Evolutionary conservation across 2,113 vertebrate species (phyloP), one percentile per base, ranked within the genome.

Genomic region (Oriolus oriolus): DNA sequence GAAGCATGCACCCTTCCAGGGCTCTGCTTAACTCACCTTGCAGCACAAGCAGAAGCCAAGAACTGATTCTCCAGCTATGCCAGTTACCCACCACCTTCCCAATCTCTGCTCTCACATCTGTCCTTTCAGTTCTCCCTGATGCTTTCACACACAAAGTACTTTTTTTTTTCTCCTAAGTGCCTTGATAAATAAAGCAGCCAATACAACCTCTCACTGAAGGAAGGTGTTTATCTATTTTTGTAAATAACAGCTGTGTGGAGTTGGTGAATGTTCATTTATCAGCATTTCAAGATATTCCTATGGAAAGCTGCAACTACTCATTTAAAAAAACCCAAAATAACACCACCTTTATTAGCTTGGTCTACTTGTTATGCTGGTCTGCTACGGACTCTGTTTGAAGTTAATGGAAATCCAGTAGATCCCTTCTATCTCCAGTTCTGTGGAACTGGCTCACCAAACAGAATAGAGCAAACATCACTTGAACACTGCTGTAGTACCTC

Each of bases 161-260:
- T 85, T 87, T 89, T 87, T 71, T 87, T 82, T 7, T n/a, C 69
- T 85, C 26, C 2, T 33, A 45, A 93, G 26, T 69, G 54, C 12
- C 53, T 76, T 73, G 41, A 93, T 70, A 96, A 85, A 95, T 89
- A 91, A 93, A 91, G 66, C 61, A 87, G 75, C 44, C 89, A 85
- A 91, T 74, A 28, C 42, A 91, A 16, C 31, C 59, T 93, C 54
- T 49, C 54, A 66, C 4, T 59, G 82, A 93, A 91, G 70, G 60
- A 94, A 91, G 37, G 82, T 93, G 66, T 91, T 95, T 87, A 73
- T 65, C 57, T 87, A 45, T n/a, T 93, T 96, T 91, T 82, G 75
- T 94, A 97, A 96, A 95, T 94, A 95, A 94, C 87, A 93, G 76
- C 79, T 96, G 92, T 86, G 68, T 84, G 24, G 22, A 93, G n/a